Base-by-base conservation (phyloP, 1,140 invertebrate genomes). In the Phenacoccus solenopsis region DNA sequence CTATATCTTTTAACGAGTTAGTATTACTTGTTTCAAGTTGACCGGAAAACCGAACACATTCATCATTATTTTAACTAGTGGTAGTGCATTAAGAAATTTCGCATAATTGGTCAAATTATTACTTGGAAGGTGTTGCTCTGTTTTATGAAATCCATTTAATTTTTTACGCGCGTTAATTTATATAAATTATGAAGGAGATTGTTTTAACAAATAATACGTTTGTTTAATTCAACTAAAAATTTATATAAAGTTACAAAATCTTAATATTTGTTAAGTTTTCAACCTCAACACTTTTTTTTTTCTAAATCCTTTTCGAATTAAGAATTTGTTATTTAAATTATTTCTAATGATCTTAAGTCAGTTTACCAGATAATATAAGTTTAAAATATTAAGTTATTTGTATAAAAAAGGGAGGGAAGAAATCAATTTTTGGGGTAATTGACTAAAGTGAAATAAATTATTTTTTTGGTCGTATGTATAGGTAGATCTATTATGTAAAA, bases 181-280 rank as follows among this genome's bases (percentile, higher is more conserved):
- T 64, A 20, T 59, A 49, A 49, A n/a, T 64, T 64, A 9, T 16
- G 7, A 59, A 59, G 25, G 25, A 25, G n/a, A 25, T 64, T 64
- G 59, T 64, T 64, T 64, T 25, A 64, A 24, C 21, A 25, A 64
- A 64, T 64, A 25, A 64, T 25, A 24, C 56, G 22, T 64, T 64
- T 64, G 25, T 64, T 64, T 27, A 9, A 4, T 16, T 64, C 9
- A 24, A 24, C 25, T 64, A 27, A 64, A 64, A 64, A 24, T 25
- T 64, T 64, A 64, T 64, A 64, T 5, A 64, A 38, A 64, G 25
- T 64, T 25, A 64, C 38, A 49, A 64, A 64, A 64, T 64, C 59
- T 24, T 64, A n/a, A 49, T 49, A 49, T 64, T 38, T 64, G 59
- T 64, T 64, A 64, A 24, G 59, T 64, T 64, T 64, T 64, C 25